Base-by-base conservation (phyloP, 2,888 invertebrate genomes). In the Macrosiphum euphorbiae region DNA sequence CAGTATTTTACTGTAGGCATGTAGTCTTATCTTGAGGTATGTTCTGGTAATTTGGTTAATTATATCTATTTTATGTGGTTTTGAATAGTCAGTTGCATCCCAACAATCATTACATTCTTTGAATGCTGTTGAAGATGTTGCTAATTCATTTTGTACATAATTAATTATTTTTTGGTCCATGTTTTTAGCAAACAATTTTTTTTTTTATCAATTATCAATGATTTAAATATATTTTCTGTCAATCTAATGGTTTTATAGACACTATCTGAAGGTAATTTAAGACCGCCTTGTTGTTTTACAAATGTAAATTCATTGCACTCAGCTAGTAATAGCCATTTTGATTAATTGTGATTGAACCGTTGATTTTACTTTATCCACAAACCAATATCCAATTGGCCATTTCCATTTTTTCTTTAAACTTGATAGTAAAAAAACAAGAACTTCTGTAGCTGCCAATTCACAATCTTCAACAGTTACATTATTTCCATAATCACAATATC, bases 401-500 rank as follows among this genome's bases (percentile, higher is more conserved):
- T 90, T 90, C 90, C 90, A 90, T 24, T n/a, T 78, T n/a, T 50
- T 44, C n/a, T 78, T 90, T 0, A 90, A 35, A 78, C 90, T 78
- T 1, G 61, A 78, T n/a, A 90, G 24, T 35, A 90, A 20, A 35
- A 90, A 78, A 10, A 90, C 90, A 10, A 90, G 47, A 8, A 90
- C 90, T n/a, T 90, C 90, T 1, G 90, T 50, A 20, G 90, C 44
- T 11, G 47, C 20, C 13, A 20, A 50, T 78, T 90, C 90, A 90
- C 78, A 78, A 50, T 90, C 90, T 78, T 90, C 90, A 4, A 90
- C 50, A n/a, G 90, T 78, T 11, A 90, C 10, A 10, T 50, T n/a
- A 7, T 90, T 90, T 13, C 90, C 90, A 78, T 78, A 78, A 24
- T 90, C 90, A 90, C 90, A 90, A n/a, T 58, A 90, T 28, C 67